Conservation (phyloP, 37 sponge, comb jelly and placozoan species). For the Beroe forskalii region DNA sequence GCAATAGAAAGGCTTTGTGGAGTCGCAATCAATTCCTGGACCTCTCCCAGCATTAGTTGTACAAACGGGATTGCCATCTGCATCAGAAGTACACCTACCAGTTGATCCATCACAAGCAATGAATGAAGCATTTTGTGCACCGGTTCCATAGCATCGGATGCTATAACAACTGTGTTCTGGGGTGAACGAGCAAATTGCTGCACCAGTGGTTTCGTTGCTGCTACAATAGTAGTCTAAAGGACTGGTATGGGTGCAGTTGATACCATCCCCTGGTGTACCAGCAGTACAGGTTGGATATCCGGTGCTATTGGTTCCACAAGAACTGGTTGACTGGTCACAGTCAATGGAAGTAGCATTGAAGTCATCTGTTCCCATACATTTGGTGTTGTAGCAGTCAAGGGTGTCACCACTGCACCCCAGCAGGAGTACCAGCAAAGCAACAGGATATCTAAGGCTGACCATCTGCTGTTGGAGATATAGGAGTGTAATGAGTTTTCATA, state of each 20-base stretch:
- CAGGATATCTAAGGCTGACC: too few species aligned
- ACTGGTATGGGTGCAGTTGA: neutral
- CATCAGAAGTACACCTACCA: neutral
- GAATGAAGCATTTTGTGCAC: neutral
- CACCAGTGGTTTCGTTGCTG: neutral
- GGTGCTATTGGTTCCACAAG: neutral
- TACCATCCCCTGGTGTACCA: neutral
- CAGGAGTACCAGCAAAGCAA: neutral
- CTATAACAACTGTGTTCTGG: conserved; percentile 5
- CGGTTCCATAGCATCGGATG: neutral
- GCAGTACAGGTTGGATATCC: neutral
- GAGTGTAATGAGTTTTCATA: too few species aligned
- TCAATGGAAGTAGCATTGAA: neutral
- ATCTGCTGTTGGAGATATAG: too few species aligned
- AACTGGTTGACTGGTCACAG: conserved; percentile 1
- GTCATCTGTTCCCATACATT: neutral
- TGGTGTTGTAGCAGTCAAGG: neutral
- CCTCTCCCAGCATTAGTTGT: neutral
- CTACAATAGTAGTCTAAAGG: neutral
- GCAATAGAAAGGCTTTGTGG: neutral
- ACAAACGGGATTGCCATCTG: neutral
- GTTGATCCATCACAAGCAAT: neutral
- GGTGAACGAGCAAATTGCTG: neutral
- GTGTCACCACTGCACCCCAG: neutral
- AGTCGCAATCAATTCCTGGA: neutral